Evolutionary conservation across 2,797 vertebrate genomes (phyloP).

Genomic region (Chrysocyon brachyurus): DNA sequence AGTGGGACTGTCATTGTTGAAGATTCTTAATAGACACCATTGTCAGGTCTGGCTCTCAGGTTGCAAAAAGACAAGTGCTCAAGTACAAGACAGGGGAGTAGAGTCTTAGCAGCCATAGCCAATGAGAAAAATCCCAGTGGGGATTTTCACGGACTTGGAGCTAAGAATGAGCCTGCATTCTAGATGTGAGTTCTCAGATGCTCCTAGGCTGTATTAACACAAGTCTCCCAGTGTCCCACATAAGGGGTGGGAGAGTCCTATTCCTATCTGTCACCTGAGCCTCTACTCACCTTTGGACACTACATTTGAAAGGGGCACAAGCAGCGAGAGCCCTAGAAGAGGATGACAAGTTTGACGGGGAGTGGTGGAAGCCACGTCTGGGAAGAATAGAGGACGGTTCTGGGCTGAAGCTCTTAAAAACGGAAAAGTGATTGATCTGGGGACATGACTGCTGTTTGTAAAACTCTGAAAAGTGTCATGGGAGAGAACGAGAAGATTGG

Average conservation of each 20-base stretch:
- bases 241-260: neutral
- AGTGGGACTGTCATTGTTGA: conserved; percentile 17
- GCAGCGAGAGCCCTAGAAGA: neutral
- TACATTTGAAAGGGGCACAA: neutral
- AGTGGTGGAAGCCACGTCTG: neutral
- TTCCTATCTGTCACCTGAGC: neutral
- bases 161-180: conserved; percentile 2
- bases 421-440: neutral
- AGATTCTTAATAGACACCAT: conserved; percentile 17
- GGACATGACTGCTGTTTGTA: neutral
- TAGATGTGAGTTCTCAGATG: neutral
- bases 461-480: neutral
- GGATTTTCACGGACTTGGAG: neutral
- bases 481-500: conserved; percentile 10
- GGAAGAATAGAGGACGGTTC: neutral
- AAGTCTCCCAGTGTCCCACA: neutral
- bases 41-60: conserved; percentile 7
- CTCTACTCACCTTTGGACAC: neutral
- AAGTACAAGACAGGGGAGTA: conserved; percentile 41
- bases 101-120: neutral
- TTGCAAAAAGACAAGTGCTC: conserved; percentile 13
- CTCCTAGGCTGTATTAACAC: neutral
- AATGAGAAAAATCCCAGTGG: conserved; percentile 6
- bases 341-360: neutral
- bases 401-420: neutral